phyloP scores from a whole-genome alignment of 2,113 vertebrate species.

The Pelobates fuscus region DNA sequence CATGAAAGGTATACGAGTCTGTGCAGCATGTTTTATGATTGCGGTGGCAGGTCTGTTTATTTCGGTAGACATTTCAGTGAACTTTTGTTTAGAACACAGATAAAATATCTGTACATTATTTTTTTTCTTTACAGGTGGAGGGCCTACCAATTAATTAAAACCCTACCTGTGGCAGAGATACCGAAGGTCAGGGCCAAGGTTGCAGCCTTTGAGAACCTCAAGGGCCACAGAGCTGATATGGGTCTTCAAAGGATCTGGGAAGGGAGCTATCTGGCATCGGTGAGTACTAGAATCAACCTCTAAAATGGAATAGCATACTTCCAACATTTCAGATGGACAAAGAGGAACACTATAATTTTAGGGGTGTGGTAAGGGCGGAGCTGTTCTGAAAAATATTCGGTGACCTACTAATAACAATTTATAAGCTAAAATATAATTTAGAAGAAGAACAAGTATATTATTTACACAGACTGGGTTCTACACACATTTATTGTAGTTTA shows the following conservation, averaged over 20 bases:
- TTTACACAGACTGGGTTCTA: too few species aligned
- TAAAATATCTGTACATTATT: too few species aligned
- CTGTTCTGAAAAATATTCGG: too few species aligned
- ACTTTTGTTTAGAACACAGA: background rate
- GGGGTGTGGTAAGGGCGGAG: too few species aligned
- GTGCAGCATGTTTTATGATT: background rate
- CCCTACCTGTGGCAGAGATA: conserved; percentile 79
- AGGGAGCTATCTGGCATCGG: conserved; percentile 87
- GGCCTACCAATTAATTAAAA: conserved; percentile 87
- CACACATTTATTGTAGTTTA: too few species aligned
- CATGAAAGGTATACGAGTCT: conserved; percentile 77
- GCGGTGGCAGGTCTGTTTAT: background rate
- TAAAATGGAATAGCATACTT: too few species aligned
- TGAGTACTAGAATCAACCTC: conserved; percentile 55
- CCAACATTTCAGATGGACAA: too few species aligned
- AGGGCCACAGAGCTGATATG: conserved; percentile 86
- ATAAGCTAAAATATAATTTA: too few species aligned
- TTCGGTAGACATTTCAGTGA: background rate
- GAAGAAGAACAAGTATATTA: too few species aligned
- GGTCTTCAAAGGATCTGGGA: conserved; percentile 91
- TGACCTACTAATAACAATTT: too few species aligned
- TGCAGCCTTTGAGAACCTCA: conserved; percentile 85
- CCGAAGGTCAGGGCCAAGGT: conserved; percentile 92
- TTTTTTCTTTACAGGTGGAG: conserved; percentile 79
- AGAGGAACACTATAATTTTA: too few species aligned